These are phyloP conservation scores for Agelaius phoeniceus DNA, from an alignment of 2,113 vertebrate genomes.

Conservation along the genomic window DNA sequence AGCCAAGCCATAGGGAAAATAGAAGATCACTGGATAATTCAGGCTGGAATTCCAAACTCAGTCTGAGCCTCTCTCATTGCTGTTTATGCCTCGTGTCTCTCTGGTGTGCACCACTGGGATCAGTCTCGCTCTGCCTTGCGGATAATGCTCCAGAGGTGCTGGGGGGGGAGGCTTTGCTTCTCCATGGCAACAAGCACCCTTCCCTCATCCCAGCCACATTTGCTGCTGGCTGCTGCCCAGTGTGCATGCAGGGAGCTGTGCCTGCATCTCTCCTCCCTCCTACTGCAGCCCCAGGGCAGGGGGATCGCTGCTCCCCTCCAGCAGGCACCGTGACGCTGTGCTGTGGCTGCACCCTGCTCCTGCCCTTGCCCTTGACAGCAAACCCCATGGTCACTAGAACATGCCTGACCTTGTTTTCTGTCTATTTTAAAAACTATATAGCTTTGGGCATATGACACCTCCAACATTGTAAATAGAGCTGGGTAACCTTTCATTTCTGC, in stretches of 20 bases:
- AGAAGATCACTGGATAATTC: background rate
- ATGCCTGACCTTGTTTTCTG: rapidly evolving
- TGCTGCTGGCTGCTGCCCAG: rapidly evolving
- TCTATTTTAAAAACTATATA: background rate
- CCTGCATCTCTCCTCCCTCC: background rate
- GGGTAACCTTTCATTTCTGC: background rate
- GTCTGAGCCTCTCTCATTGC: background rate
- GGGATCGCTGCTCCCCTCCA: rapidly evolving
- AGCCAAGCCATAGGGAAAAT: background rate
- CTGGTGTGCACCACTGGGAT: background rate
- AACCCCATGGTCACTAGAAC: background rate
- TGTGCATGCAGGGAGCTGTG: rapidly evolving
- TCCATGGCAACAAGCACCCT: rapidly evolving
- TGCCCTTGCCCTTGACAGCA: background rate
- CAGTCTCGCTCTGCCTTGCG: background rate
- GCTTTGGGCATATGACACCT: background rate
- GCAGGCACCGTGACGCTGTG: rapidly evolving
- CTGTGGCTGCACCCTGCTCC: rapidly evolving
- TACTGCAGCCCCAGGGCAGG: rapidly evolving
- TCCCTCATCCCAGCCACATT: background rate
- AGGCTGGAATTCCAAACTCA: background rate
- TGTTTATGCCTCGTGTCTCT: background rate
- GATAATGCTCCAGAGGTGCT: background rate
- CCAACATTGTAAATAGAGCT: background rate
- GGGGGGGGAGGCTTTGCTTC: background rate